Evolutionary conservation across 2,888 invertebrate genomes (phyloP), one percentile per base, ranked within the genome.

Genomic region (Coelinius sp.): DNA sequence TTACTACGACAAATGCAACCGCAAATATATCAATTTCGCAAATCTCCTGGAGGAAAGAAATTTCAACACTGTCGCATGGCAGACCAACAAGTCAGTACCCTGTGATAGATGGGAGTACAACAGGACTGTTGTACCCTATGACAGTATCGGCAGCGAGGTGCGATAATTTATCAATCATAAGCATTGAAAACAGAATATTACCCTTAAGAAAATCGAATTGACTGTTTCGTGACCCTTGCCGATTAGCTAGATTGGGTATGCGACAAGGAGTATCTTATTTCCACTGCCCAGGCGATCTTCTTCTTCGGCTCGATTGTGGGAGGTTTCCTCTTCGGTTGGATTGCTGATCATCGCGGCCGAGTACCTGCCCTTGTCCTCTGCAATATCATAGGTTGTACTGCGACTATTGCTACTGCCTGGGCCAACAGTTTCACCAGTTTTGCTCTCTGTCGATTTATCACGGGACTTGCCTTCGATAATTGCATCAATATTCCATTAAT

Each of bases 81-180:
- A 76, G 22, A 77, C 80, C 35, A 84, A 85, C 65, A 71, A 67
- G 44, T 83, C 81, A 0, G 64, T 84, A 1, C 69, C 56, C 2
- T 90, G 90, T 74, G 78, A 81, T 22, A 75, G 84, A 44, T 91
- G 90, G 91, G 89, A 89, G 62, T 91, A 89, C 82, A 90, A 91
- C 80, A 85, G 86, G 69, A 88, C 89, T 0, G 88, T 89, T 67
- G 85, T 89, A 41, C 91, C 90, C 2, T 89, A 90, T 77, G 81
- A 85, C 10, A 91, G 91, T 66, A 89, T 91, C 52, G 90, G 90
- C 12, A 89, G 90, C 44, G 89, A 91, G 88, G 91, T 91, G 82
- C 75, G 75, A 67, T 73, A 35, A 68, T 75, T 70, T 22, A 7
- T 25, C 12, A 12, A 53, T 53, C 6, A 52, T 22, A 7, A 22